Percentiles rank a stretch among this genome's conserved stretches.
Evolutionary conservation across 2,797 vertebrate species (phyloP).

Genomic region (Bothrops alternatus): DNA sequence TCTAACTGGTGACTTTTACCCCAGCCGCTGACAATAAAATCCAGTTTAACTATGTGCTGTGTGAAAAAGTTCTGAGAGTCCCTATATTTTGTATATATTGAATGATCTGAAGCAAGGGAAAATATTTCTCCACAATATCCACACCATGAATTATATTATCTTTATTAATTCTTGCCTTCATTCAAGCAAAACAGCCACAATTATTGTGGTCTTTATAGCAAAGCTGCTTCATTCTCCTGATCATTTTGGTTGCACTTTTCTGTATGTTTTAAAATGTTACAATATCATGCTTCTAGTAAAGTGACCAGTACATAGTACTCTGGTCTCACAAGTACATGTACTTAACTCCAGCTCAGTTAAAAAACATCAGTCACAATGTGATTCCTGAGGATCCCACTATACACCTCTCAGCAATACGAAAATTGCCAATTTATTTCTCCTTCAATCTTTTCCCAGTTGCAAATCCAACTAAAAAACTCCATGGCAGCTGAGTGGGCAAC

Average conservation of each 20-base stretch:
- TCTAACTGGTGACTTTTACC: background rate
- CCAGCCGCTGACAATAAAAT: background rate
- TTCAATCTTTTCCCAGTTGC: background rate
- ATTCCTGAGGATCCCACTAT: background rate
- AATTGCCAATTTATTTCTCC: background rate
- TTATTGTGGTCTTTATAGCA: background rate
- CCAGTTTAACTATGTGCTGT: background rate
- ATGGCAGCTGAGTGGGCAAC: background rate
- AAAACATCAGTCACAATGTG: background rate
- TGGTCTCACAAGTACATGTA: background rate
- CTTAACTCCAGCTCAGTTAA: background rate
- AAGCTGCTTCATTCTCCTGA: background rate
- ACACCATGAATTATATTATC: background rate
- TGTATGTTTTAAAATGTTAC: background rate
- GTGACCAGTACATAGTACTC: background rate
- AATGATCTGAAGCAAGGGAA: background rate
- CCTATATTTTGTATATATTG: background rate
- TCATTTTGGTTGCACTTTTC: background rate
- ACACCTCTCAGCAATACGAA: background rate
- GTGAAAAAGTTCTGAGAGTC: background rate
- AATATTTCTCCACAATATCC: background rate
- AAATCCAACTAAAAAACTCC: background rate
- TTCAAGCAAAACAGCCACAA: background rate
- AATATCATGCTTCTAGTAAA: background rate
- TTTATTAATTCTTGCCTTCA: background rate